phyloP scores from a whole-genome alignment of 2,113 vertebrate species.

The Jacana jacana region DNA sequence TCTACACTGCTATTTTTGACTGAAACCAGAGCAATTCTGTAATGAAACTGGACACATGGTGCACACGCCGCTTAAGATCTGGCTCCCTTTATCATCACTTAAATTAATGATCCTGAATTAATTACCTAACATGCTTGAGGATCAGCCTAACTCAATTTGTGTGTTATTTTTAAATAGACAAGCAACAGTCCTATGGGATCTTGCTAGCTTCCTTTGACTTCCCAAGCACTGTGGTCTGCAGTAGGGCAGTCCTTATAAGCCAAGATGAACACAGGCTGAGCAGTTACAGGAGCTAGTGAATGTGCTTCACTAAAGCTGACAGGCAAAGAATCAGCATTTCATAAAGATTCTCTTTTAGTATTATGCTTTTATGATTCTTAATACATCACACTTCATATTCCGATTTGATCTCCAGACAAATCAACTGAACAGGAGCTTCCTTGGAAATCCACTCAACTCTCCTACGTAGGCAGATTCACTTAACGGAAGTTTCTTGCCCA shows the following conservation, averaged over 20 bases:
- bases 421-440: background rate
- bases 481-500: background rate
- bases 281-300: background rate
- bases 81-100: background rate
- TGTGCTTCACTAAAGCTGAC: background rate
- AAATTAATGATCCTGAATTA: background rate
- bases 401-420: background rate
- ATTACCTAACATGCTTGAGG: background rate
- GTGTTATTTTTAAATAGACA: background rate
- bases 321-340: background rate
- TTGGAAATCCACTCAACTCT: background rate
- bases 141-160: background rate
- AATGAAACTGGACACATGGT: background rate
- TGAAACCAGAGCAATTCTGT: background rate
- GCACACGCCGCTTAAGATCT: background rate
- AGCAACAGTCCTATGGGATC: background rate
- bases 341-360: background rate
- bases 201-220: background rate
- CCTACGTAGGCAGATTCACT: background rate
- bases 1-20: background rate
- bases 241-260: accelerated
- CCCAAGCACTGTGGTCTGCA: background rate
- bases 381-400: background rate
- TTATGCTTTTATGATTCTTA: background rate
- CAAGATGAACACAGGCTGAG: background rate